Conservation (phyloP, 2,888 invertebrate genomes). For the Tenthredo livida region DNA sequence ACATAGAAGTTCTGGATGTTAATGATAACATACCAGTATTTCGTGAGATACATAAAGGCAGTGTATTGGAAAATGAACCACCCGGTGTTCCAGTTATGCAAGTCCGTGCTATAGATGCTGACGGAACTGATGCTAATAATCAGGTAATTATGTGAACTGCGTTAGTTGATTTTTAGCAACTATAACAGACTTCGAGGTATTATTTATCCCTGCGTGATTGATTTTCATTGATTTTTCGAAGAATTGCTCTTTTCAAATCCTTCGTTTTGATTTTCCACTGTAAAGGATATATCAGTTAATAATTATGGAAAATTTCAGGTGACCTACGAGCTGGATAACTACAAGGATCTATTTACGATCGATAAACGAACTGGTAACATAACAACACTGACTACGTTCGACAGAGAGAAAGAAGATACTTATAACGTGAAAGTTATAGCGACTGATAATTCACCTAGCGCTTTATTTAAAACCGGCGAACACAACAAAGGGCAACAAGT, state of each 20-base stretch:
- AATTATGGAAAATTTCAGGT: conserved; percentile 77
- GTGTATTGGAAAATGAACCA: conserved; percentile 91
- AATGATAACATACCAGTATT: conserved; percentile 95
- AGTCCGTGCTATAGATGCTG: conserved; percentile 91
- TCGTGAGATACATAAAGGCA: conserved; percentile 89
- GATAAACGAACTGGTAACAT: conserved; percentile 93
- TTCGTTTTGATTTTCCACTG: neutral
- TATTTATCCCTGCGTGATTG: neutral
- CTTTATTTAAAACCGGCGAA: conserved; percentile 82
- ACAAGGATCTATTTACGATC: conserved; percentile 89
- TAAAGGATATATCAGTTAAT: neutral
- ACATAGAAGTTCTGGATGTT: conserved; percentile 90
- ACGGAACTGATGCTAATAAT: conserved; percentile 91
- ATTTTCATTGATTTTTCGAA: neutral
- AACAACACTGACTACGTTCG: conserved; percentile 89
- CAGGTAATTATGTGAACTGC: conserved; percentile 77
- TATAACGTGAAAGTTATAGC: conserved; percentile 96
- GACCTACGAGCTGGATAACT: conserved; percentile 86
- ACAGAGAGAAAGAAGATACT: conserved; percentile 90
- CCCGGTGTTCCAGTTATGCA: conserved; percentile 93
- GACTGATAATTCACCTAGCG: conserved; percentile 93
- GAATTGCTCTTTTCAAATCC: neutral
- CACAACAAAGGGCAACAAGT: conserved; percentile 90
- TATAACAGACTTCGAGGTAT: neutral
- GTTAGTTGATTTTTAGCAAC: neutral